Conservation (phyloP, 2,797 vertebrate genomes). For the Anniella stebbinsi region DNA sequence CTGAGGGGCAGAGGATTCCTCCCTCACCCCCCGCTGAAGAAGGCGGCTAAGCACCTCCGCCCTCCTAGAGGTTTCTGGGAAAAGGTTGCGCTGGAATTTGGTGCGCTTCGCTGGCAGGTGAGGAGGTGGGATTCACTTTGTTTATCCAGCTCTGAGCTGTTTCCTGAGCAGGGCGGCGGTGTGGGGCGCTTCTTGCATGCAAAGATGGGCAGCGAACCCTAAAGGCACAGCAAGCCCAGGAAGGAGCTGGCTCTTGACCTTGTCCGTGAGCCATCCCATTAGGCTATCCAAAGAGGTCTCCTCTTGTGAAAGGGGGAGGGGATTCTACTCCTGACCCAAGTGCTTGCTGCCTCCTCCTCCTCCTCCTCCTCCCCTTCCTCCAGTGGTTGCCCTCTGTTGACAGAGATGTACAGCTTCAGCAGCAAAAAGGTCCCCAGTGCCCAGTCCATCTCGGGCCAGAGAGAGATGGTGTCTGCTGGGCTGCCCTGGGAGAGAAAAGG, state of each 20-base stretch:
- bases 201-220: neutral
- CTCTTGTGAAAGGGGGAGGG: no score
- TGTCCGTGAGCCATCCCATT: no score
- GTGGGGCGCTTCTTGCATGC: neutral
- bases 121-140: neutral
- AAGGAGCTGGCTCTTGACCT: no score
- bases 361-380: neutral
- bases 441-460: accelerated
- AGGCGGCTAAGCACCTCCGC: no score
- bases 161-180: neutral
- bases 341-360: neutral
- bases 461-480: neutral
- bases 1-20: neutral
- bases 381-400: neutral
- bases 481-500: neutral
- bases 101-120: neutral
- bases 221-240: neutral
- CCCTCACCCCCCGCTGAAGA: neutral
- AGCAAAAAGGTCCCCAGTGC: neutral
- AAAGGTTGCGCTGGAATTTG: neutral
- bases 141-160: neutral
- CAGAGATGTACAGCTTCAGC: neutral
- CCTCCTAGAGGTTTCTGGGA: no score
- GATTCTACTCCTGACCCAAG: no score
- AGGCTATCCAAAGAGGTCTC: no score